These are phyloP conservation scores for Turritopsis rubra DNA, from an alignment of 30 jellyfish, hydroid and myxozoan genomes.

Conservation along the genomic window DNA sequence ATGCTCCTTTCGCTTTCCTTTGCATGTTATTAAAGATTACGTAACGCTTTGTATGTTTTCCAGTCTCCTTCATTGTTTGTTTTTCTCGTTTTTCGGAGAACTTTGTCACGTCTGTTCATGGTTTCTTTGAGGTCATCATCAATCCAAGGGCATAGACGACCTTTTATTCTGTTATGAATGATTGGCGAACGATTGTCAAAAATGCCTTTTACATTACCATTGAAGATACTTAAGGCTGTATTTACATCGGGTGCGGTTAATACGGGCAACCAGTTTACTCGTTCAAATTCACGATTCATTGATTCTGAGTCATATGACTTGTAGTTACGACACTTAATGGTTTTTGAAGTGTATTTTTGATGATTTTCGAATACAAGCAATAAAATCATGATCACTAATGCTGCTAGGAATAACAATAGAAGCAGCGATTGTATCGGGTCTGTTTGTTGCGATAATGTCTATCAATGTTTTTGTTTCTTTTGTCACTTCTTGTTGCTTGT, in stretches of 20 bases:
- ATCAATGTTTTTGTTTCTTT: background rate
- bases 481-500: background rate
- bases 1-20: conserved; percentile 13
- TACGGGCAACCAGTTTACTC: background rate
- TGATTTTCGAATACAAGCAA: background rate
- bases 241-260: background rate
- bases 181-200: background rate
- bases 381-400: background rate
- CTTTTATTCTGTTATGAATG: conserved; percentile 1
- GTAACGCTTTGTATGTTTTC: background rate
- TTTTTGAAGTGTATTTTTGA: background rate
- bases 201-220: background rate
- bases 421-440: background rate
- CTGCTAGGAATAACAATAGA: background rate
- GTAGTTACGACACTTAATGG: background rate
- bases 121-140: background rate
- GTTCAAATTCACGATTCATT: background rate
- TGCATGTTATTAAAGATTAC: conserved; percentile 16
- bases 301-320: background rate
- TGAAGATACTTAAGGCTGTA: background rate
- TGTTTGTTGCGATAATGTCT: conserved; percentile 7
- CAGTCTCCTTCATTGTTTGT: conserved; percentile 18
- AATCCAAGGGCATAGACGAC: conserved; percentile 6
- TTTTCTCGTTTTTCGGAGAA: conserved; percentile 20
- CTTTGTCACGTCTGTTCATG: conserved; percentile 19